Conservation (phyloP, 2,113 vertebrate species). For the Scortum barcoo region DNA sequence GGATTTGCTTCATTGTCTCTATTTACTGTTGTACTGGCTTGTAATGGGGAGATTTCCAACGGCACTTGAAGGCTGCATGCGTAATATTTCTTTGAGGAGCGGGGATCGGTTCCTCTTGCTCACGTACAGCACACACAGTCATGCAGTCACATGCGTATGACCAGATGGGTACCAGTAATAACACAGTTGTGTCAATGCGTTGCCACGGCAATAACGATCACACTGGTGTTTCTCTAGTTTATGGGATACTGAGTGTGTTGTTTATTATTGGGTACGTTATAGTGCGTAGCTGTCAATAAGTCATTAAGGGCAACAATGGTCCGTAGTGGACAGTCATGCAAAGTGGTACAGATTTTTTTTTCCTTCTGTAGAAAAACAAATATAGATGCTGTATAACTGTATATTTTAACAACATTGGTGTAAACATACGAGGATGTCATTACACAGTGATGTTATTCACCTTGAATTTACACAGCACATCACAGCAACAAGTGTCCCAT, state of each 20-base stretch:
- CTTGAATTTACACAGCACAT: constrained; percentile 25
- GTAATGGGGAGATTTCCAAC: background rate
- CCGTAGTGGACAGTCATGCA: background rate
- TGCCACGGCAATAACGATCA: background rate
- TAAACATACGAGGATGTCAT: background rate
- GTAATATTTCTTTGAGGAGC: background rate
- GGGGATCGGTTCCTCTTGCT: background rate
- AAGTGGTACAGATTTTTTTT: background rate
- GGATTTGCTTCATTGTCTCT: constrained; percentile 39
- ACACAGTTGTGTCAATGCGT: background rate
- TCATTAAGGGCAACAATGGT: background rate
- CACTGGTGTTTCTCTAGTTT: background rate
- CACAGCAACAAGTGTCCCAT: constrained; percentile 51
- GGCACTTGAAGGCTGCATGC: constrained; percentile 23
- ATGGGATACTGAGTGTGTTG: constrained; percentile 3
- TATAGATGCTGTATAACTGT: background rate
- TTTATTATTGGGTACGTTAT: constrained; percentile 4
- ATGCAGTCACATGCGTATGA: background rate
- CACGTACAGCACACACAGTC: background rate
- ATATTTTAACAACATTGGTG: background rate
- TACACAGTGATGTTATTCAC: background rate
- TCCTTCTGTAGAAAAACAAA: background rate
- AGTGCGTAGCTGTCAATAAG: constrained; percentile 4
- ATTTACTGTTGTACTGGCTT: constrained; percentile 1
- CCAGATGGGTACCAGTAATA: background rate